Conservation (phyloP, 2,797 vertebrate species). For the Thamnophis elegans region DNA sequence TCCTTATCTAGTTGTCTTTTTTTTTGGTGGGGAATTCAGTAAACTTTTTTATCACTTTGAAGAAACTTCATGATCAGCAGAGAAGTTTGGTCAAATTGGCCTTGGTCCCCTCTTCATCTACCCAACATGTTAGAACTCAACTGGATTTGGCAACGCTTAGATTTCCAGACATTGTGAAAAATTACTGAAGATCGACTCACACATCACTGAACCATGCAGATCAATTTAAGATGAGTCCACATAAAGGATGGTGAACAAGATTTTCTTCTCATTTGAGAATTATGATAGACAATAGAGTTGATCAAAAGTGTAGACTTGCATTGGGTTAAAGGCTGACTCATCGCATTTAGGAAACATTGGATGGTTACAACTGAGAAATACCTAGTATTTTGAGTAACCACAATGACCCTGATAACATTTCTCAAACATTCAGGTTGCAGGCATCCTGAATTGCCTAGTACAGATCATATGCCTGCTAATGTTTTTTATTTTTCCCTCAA, state of each 20-base stretch:
- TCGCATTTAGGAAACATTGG: too few relatives aligned
- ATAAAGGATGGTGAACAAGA: not conserved
- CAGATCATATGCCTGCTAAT: not conserved
- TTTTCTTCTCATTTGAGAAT: not conserved
- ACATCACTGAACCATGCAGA: not conserved
- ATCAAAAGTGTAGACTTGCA: not conserved
- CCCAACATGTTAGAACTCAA: not conserved
- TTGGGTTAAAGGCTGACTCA: not conserved
- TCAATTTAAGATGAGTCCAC: not conserved
- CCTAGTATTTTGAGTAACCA: not conserved
- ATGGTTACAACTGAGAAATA: not conserved
- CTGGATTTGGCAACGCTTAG: not conserved
- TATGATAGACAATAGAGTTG: not conserved
- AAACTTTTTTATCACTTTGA: slow-evolving; percentile 14
- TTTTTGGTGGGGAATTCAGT: not conserved
- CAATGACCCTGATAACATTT: not conserved
- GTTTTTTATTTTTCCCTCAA: too few relatives aligned
- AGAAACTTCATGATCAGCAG: not conserved
- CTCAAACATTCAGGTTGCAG: not conserved
- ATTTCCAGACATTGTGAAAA: not conserved
- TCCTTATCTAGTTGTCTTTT: not conserved
- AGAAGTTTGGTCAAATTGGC: not conserved
- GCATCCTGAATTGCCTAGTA: not conserved
- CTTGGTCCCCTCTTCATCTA: not conserved
- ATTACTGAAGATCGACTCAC: not conserved